phyloP scores from a whole-genome alignment of 2,113 vertebrate genomes.

The Alethe castanea region DNA sequence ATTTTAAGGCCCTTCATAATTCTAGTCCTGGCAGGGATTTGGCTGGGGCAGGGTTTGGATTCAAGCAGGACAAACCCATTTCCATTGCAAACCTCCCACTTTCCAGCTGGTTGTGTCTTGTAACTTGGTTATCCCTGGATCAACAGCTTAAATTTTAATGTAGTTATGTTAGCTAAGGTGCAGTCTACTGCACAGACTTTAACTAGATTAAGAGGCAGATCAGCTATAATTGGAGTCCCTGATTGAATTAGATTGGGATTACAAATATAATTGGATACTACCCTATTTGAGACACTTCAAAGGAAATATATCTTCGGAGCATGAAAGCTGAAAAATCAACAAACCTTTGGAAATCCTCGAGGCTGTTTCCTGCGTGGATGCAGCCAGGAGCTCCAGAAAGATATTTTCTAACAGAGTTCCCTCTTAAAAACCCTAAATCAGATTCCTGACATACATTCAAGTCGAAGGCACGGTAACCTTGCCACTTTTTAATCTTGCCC shows the following conservation, averaged over 20 bases:
- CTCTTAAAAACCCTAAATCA: background rate
- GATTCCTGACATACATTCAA: background rate
- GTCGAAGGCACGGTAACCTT: background rate
- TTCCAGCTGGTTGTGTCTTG: background rate
- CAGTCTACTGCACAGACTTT: background rate
- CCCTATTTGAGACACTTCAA: constrained; percentile 41
- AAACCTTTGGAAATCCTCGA: constrained; percentile 10
- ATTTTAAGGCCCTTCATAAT: background rate
- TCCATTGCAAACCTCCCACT: background rate
- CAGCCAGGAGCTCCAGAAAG: background rate
- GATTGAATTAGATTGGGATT: constrained; percentile 63
- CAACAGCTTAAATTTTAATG: constrained; percentile 23
- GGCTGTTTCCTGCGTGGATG: background rate
- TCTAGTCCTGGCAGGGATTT: background rate
- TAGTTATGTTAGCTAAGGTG: constrained; percentile 1
- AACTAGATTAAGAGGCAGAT: constrained; percentile 55
- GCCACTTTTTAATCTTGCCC: background rate
- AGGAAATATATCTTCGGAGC: constrained; percentile 39
- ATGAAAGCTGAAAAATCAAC: constrained; percentile 51
- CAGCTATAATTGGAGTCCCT: constrained; percentile 42
- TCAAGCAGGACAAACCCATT: background rate
- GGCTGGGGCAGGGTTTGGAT: background rate
- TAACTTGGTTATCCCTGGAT: constrained; percentile 16
- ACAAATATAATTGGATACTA: constrained; percentile 60
- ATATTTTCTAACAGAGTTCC: background rate